Evolutionary conservation across 2,113 vertebrate genomes (phyloP).

Genomic region (Macroglossus sobrinus): DNA sequence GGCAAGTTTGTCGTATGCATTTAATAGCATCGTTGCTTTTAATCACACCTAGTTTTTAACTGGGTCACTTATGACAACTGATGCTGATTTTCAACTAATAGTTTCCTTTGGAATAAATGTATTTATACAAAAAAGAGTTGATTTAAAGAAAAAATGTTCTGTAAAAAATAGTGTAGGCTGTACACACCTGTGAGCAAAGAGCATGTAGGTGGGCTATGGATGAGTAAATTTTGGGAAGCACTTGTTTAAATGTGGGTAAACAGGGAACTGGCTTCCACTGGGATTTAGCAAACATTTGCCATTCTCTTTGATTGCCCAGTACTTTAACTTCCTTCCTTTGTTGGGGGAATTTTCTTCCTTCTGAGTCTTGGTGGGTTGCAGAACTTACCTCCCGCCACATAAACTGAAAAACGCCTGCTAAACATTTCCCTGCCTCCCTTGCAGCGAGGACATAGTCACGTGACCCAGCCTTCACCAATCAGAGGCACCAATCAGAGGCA

Average conservation of each 20-base stretch:
- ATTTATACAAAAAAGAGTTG: neutral
- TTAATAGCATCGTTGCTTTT: neutral
- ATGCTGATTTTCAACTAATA: neutral
- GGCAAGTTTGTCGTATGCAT: neutral
- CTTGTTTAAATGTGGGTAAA: neutral
- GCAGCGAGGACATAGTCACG: neutral
- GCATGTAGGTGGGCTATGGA: neutral
- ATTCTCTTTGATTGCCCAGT: neutral
- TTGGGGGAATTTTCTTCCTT: neutral
- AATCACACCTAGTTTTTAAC: neutral
- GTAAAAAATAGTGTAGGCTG: neutral
- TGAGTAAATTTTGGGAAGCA: neutral
- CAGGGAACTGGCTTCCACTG: neutral
- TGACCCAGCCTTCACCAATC: neutral
- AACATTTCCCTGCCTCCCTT: neutral
- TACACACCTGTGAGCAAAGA: neutral
- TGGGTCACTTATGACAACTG: neutral
- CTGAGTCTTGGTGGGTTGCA: neutral
- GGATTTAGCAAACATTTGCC: neutral
- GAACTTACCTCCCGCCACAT: neutral
- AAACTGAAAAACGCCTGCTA: neutral
- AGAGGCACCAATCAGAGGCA: neutral
- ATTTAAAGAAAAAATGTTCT: neutral
- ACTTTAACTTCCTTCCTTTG: neutral
- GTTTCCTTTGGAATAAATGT: neutral